Evolutionary conservation across 2,113 vertebrate genomes (phyloP).

Genomic region (Esox niger): DNA sequence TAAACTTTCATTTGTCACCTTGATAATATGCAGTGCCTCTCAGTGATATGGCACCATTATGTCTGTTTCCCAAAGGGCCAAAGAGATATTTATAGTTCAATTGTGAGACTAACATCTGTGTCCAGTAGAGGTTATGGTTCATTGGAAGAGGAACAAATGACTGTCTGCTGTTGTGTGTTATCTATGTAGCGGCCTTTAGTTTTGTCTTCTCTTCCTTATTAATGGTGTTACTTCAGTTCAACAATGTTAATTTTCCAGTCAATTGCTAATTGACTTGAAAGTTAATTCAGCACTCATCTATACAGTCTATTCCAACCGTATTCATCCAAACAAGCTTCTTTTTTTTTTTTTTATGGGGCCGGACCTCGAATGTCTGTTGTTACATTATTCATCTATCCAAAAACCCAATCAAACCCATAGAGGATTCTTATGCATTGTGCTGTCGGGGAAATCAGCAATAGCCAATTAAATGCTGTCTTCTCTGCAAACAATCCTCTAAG

Average conservation of each 20-base stretch:
- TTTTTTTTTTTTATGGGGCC: background rate
- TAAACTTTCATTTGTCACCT: constrained; percentile 7
- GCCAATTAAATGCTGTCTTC: background rate
- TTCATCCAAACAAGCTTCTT: background rate
- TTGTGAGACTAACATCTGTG: background rate
- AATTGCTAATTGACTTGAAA: background rate
- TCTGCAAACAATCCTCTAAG: background rate
- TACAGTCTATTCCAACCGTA: background rate
- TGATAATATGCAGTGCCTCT: constrained; percentile 16
- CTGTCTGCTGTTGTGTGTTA: background rate
- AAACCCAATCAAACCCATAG: background rate
- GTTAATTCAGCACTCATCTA: background rate
- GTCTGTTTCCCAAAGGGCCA: background rate
- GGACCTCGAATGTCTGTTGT: background rate
- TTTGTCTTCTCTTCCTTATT: background rate
- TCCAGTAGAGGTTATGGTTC: background rate
- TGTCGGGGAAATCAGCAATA: background rate
- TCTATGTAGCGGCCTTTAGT: background rate
- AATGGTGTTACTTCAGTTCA: background rate
- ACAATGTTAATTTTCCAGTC: background rate
- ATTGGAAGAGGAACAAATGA: background rate
- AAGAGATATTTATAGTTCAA: background rate
- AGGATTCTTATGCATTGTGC: background rate
- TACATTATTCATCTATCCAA: background rate
- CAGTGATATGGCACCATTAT: background rate